These are phyloP conservation scores for Setophaga petechia DNA, from an alignment of 2,113 vertebrate genomes.

Conservation along the genomic window DNA sequence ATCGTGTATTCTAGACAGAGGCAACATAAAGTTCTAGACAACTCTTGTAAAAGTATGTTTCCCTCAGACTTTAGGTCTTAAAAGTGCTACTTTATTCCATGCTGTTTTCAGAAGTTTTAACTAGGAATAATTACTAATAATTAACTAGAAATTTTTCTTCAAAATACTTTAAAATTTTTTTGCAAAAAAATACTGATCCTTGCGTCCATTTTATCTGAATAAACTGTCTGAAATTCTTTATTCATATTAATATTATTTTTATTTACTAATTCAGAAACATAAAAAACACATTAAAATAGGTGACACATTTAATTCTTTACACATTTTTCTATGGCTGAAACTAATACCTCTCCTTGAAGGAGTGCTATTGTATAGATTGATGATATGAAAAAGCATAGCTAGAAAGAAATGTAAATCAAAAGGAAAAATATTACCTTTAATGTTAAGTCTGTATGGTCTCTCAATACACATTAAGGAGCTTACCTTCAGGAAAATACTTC, in stretches of 20 bases:
- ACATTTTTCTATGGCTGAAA: not conserved
- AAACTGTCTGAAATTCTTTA: conserved; percentile 22
- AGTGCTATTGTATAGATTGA: not conserved
- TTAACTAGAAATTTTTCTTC: conserved; percentile 30
- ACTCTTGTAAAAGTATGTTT: not conserved
- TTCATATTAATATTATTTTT: conserved; percentile 47
- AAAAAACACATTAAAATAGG: not conserved
- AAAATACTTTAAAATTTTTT: conserved; percentile 18
- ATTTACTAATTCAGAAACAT: conserved; percentile 21
- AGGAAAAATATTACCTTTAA: not conserved
- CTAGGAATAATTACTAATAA: not conserved
- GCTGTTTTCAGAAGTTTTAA: conserved; percentile 53
- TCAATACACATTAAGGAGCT: not conserved
- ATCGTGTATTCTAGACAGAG: not conserved
- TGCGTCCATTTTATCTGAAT: conserved; percentile 2
- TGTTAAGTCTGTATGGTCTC: not conserved
- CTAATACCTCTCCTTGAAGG: not conserved
- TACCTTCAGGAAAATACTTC: not conserved
- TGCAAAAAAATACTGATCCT: conserved; percentile 36
- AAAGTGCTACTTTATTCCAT: conserved; percentile 45
- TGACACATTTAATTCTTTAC: not conserved
- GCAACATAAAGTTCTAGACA: not conserved
- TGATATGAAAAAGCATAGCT: not conserved
- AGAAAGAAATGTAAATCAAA: not conserved
- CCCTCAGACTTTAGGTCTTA: conserved; percentile 17